Evolutionary conservation across 2,113 vertebrate genomes (phyloP).

Genomic region (Sphyrna mokarran): DNA sequence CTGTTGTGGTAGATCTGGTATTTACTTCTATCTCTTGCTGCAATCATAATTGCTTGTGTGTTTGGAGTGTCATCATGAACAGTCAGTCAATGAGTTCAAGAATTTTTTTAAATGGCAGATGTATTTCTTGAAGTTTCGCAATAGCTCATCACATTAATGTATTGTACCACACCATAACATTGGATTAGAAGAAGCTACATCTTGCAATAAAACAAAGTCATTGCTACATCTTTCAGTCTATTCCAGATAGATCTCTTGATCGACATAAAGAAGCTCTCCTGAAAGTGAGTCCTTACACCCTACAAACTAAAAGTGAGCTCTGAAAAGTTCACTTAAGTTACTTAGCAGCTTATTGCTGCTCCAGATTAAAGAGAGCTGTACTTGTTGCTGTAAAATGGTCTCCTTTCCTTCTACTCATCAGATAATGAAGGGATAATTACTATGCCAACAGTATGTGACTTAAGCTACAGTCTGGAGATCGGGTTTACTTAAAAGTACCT

Average conservation of each 20-base stretch:
- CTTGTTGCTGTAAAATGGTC: background rate
- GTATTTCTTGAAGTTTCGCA: background rate
- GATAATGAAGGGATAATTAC: background rate
- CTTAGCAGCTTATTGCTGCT: background rate
- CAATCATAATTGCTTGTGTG: background rate
- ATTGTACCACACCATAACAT: background rate
- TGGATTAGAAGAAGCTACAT: background rate
- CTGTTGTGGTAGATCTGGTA: background rate
- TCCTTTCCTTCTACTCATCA: background rate
- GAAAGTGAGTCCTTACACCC: background rate
- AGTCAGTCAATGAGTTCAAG: background rate
- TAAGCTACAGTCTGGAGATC: background rate
- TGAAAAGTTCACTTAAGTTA: background rate
- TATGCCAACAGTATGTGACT: background rate
- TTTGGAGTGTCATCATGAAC: background rate
- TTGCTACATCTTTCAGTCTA: background rate
- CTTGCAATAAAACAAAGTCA: background rate
- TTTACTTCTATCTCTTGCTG: background rate
- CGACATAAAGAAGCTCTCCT: background rate
- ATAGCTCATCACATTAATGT: background rate
- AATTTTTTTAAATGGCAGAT: background rate
- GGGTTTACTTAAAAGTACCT: background rate
- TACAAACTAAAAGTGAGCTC: background rate
- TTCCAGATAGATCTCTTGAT: background rate
- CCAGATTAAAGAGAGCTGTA: background rate